Conservation (phyloP, 2,113 vertebrate species). For the Pteruthius melanotis region DNA sequence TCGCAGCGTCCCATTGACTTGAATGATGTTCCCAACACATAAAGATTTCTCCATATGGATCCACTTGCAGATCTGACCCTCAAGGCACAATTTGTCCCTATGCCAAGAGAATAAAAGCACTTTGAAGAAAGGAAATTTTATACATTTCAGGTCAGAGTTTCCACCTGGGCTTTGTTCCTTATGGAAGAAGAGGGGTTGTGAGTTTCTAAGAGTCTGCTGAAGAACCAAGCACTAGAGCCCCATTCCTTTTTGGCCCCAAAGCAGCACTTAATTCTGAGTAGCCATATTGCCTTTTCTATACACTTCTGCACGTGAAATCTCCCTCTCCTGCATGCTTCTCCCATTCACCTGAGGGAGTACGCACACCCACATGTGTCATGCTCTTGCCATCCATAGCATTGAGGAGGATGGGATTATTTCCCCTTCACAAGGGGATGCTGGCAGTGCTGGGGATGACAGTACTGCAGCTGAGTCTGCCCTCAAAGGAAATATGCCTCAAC, state of each 20-base stretch:
- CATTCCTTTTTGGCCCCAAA: neutral
- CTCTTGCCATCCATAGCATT: fast-evolving
- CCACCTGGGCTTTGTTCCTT: slow-evolving; percentile 52
- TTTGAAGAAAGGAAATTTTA: slow-evolving; percentile 65
- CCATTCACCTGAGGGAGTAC: neutral
- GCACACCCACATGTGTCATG: fast-evolving
- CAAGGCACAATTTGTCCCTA: slow-evolving; percentile 56
- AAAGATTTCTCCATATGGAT: slow-evolving; percentile 65
- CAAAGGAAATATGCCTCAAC: neutral
- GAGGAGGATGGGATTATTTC: neutral
- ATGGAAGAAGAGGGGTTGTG: neutral
- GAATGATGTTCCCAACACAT: slow-evolving; percentile 58
- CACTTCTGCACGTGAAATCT: neutral
- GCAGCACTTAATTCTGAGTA: neutral
- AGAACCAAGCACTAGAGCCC: neutral
- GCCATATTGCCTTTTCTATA: neutral
- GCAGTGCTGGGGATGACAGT: neutral
- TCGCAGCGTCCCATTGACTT: neutral
- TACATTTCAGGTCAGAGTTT: slow-evolving; percentile 19
- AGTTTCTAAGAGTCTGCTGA: slow-evolving; percentile 9
- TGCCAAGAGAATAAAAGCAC: slow-evolving; percentile 59
- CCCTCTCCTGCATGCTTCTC: neutral
- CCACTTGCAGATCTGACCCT: slow-evolving; percentile 56
- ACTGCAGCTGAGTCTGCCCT: neutral
- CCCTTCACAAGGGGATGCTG: fast-evolving